Evolutionary conservation across 2,797 vertebrate species (phyloP).

Genomic region (Cryptoblepharus egeriae): DNA sequence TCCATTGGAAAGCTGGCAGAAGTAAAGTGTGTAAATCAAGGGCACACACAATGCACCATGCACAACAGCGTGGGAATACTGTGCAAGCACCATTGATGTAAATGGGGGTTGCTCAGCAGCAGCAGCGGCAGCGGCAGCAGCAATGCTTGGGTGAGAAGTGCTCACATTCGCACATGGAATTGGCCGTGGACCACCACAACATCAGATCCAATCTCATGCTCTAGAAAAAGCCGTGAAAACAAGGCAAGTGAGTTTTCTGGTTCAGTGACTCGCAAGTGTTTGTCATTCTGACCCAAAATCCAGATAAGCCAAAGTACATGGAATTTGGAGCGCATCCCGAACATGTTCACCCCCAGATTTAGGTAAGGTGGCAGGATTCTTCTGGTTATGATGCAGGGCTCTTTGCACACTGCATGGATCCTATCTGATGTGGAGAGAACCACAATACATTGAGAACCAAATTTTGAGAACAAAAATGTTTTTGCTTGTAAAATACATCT

Average conservation of each 20-base stretch:
- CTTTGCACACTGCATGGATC: neutral
- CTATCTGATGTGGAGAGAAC: neutral
- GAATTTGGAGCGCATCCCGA: neutral
- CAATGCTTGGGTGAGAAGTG: neutral
- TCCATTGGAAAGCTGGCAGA: conserved; percentile 31
- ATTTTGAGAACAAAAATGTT: no score
- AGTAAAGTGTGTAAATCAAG: conserved; percentile 30
- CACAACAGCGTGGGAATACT: neutral
- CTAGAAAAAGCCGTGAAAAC: neutral
- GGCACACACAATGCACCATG: conserved; percentile 19
- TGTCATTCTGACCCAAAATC: no score
- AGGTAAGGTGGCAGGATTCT: neutral
- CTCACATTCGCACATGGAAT: neutral
- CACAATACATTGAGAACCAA: no score
- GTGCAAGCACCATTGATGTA: conserved; percentile 17
- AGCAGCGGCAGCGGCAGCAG: neutral
- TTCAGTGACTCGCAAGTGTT: no score
- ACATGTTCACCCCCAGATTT: neutral
- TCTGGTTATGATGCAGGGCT: neutral
- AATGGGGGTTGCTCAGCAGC: conserved; percentile 1
- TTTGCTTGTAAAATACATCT: no score
- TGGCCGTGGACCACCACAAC: neutral
- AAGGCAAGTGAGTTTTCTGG: neutral
- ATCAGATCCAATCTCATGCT: neutral
- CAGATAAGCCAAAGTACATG: neutral